phyloP scores from a whole-genome alignment of 1,140 invertebrate species.

The Heliconius nattereri region DNA sequence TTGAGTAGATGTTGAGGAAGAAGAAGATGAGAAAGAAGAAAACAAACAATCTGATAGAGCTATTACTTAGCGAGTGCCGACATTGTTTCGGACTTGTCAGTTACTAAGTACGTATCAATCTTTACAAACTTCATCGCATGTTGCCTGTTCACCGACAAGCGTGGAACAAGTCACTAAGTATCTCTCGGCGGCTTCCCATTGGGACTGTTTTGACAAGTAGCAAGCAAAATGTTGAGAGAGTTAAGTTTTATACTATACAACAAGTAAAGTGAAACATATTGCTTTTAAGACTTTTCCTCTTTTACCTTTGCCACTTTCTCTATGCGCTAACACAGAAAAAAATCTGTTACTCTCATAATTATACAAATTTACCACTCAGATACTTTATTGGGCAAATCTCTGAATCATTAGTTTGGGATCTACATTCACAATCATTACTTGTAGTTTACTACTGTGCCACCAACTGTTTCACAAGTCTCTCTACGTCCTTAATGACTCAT shows the following conservation, averaged over 20 bases:
- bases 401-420: background rate
- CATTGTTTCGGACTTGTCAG: slow-evolving; percentile 29
- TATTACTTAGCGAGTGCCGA: slow-evolving; percentile 16
- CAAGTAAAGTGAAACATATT: background rate
- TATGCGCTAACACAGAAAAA: background rate
- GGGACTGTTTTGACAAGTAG: slow-evolving; percentile 34
- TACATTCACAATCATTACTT: background rate
- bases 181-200: slow-evolving; percentile 28
- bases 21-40: background rate
- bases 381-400: background rate
- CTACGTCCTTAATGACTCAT: background rate
- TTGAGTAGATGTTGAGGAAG: background rate
- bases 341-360: background rate
- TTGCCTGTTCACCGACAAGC: slow-evolving; percentile 24
- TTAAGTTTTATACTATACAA: slow-evolving; percentile 21
- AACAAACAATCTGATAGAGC: slow-evolving; percentile 16
- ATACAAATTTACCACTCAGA: background rate
- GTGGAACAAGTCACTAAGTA: slow-evolving; percentile 40
- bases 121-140: slow-evolving; percentile 39
- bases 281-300: background rate
- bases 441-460: background rate
- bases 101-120: slow-evolving; percentile 38
- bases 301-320: background rate
- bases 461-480: background rate
- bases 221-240: slow-evolving; percentile 31